Evolutionary conservation across 2,888 invertebrate species (phyloP), one percentile per base, ranked within the genome.

Genomic region (Caenorhabditis auriculariae): DNA sequence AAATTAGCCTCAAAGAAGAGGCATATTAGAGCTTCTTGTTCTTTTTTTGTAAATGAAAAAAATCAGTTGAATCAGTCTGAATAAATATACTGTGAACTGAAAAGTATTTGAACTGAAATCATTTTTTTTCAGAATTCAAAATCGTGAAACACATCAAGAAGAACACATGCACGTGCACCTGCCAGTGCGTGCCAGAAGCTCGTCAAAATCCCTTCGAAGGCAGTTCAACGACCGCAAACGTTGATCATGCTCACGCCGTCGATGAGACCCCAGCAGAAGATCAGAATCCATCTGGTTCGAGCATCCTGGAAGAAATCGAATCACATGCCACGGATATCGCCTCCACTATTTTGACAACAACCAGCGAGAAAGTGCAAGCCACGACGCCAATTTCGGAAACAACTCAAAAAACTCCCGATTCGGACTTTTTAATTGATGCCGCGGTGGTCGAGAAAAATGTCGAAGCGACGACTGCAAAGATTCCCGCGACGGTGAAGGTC

Each of bases 51-150:
- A n/a, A n/a, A n/a, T n/a, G n/a, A n/a, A n/a, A n/a, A n/a, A n/a
- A n/a, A n/a, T n/a, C n/a, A n/a, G n/a, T n/a, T n/a, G n/a, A n/a
- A n/a, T n/a, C n/a, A n/a, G n/a, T n/a, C n/a, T n/a, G n/a, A n/a
- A n/a, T n/a, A n/a, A n/a, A n/a, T n/a, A n/a, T n/a, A n/a, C n/a
- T n/a, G n/a, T n/a, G n/a, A n/a, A n/a, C n/a, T n/a, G n/a, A n/a
- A n/a, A n/a, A n/a, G n/a, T n/a, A n/a, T n/a, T n/a, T n/a, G n/a
- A n/a, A n/a, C n/a, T n/a, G n/a, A n/a, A n/a, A n/a, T n/a, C n/a
- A n/a, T n/a, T n/a, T n/a, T n/a, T n/a, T 60, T 69, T 47, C 62
- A 69, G 69, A 66, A 37, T 69, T 69, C 49, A 67, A 66, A 52
- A 65, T 69, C 4, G 51, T 69, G 32, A 69, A 69, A 27, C 50